A percentile compares a stretch with the other conserved stretches of the same genome.
Conservation (phyloP, 2,888 invertebrate genomes). For the Drosophila phalerata region DNA sequence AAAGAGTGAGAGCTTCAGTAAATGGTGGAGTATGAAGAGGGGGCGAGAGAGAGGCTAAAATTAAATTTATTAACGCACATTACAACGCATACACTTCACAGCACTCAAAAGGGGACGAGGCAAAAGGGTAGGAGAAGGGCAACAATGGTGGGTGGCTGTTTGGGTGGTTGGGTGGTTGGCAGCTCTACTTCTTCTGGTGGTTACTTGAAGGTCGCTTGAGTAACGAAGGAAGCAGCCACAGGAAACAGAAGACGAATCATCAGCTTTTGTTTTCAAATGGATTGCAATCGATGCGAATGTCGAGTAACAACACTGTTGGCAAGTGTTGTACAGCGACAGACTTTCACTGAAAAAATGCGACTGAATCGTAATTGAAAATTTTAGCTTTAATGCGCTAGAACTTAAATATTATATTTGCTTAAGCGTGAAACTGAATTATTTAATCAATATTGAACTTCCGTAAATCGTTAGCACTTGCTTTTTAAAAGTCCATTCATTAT, state of each 20-base stretch:
- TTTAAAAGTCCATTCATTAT: too few relatives aligned
- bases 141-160: conserved; percentile 5
- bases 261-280: conserved; percentile 18
- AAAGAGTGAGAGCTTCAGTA: neutral
- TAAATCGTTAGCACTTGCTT: neutral
- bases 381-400: neutral
- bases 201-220: conserved; percentile 51
- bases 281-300: conserved; percentile 10
- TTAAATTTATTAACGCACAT: conserved; percentile 81
- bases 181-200: conserved; percentile 25
- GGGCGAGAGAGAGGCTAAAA: conserved; percentile 59
- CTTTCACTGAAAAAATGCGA: neutral
- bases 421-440: neutral
- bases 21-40: neutral
- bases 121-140: neutral
- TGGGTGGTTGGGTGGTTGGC: neutral
- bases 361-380: neutral
- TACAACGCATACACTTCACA: conserved; percentile 69
- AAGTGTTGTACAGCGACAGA: neutral
- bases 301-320: conserved; percentile 1
- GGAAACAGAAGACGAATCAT: neutral
- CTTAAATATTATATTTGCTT: neutral
- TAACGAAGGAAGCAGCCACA: conserved; percentile 5
- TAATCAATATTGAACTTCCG: neutral
- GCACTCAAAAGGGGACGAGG: conserved; percentile 45